A percentile compares a stretch with the other conserved stretches of the same genome.
phyloP scores from a whole-genome alignment of 2,113 vertebrate species.

The Daubentonia madagascariensis region DNA sequence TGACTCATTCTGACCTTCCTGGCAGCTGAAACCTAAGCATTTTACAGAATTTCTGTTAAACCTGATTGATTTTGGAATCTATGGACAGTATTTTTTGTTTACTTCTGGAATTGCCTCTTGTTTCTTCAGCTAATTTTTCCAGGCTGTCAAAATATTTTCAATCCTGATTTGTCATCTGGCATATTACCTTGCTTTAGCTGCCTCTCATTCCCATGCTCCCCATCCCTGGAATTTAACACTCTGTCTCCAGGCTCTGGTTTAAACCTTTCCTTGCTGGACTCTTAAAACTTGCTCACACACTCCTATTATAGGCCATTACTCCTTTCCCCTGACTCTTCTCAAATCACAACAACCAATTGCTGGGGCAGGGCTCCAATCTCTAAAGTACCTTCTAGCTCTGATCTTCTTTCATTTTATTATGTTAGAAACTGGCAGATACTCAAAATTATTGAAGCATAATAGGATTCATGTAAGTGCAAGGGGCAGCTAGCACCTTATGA shows the following conservation, averaged over 20 bases:
- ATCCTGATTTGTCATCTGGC: neutral
- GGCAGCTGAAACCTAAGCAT: neutral
- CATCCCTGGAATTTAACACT: neutral
- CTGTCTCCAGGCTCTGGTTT: neutral
- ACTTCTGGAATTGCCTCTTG: neutral
- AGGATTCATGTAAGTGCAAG: neutral
- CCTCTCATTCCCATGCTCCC: neutral
- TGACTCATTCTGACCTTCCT: constrained; percentile 6
- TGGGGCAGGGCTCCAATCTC: neutral
- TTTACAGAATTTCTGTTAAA: constrained; percentile 29
- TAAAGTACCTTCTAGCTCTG: neutral
- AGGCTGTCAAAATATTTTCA: constrained; percentile 28
- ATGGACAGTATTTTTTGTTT: constrained; percentile 24
- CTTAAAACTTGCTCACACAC: neutral
- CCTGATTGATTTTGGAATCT: constrained; percentile 8
- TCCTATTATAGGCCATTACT: neutral
- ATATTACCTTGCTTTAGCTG: neutral
- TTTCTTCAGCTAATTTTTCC: neutral
- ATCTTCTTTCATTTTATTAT: constrained; percentile 2
- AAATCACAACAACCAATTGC: neutral
- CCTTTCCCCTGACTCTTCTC: neutral
- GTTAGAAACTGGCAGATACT: constrained; percentile 38
- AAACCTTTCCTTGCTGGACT: neutral
- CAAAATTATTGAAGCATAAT: neutral
- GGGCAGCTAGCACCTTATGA: neutral